Conservation (phyloP, 2,888 invertebrate species). For the Aricia artaxerxes region DNA sequence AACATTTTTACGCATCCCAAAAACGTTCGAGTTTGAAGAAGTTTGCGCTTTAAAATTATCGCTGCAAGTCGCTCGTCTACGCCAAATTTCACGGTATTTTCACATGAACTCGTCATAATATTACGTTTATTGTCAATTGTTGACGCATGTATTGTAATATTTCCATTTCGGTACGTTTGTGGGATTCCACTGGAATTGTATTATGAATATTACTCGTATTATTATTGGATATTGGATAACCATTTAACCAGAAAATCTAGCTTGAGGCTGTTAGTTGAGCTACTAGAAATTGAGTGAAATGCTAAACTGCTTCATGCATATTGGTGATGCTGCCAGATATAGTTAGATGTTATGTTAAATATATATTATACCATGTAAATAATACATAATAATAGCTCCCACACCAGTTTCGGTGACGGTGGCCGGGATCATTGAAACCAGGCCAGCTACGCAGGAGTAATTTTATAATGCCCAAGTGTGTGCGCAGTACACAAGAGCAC, state of each 20-base stretch:
- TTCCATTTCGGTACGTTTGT: neutral
- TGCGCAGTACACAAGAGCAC: no score
- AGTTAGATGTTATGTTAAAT: no score
- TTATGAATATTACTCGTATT: neutral
- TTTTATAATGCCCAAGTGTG: no score
- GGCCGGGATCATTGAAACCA: no score
- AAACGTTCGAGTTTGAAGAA: no score
- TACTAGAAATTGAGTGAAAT: neutral
- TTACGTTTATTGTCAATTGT: neutral
- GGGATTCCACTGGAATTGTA: neutral
- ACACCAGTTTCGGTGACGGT: no score
- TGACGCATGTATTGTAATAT: neutral
- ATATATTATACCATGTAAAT: no score
- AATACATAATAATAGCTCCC: no score
- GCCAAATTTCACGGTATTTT: neutral
- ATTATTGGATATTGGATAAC: neutral
- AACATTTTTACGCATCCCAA: no score
- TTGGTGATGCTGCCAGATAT: no score
- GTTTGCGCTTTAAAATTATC: neutral
- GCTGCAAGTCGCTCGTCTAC: neutral
- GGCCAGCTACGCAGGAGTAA: no score
- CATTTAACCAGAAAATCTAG: neutral
- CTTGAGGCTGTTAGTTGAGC: neutral
- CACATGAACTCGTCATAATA: neutral
- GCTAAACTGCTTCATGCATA: neutral